phyloP scores from a whole-genome alignment of 1,140 invertebrate genomes.

The Pemphigus obesinymphae region DNA sequence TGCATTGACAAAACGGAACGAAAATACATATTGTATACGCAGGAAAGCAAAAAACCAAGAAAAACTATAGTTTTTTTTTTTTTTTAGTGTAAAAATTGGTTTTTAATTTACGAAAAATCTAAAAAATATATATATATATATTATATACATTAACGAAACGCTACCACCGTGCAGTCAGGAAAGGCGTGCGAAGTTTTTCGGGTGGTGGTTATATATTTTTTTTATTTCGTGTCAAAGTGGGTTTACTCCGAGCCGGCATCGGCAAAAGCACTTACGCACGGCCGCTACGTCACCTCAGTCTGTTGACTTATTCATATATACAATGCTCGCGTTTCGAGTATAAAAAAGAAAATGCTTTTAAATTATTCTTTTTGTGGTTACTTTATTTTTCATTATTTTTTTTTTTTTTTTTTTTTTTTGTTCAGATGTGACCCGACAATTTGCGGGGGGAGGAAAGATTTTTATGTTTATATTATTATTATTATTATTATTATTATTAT shows the following conservation, averaged over 20 bases:
- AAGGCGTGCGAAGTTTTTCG: not conserved
- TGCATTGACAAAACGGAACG: not conserved
- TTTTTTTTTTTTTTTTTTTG: not conserved
- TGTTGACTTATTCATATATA: conserved; percentile 35
- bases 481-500: too few relatives aligned
- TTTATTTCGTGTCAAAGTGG: not conserved
- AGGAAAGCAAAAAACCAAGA: not conserved
- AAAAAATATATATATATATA: too few relatives aligned
- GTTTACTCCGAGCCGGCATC: not conserved
- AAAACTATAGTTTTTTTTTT: not conserved
- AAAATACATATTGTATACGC: not conserved
- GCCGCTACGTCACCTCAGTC: conserved; percentile 7
- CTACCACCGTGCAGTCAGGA: too few relatives aligned
- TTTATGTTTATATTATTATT: conserved; percentile 5
- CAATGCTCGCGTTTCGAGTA: not conserved
- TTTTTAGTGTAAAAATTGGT: not conserved
- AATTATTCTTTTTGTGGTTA: conserved; percentile 38
- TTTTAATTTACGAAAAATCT: not conserved
- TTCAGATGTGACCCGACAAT: conserved; percentile 10
- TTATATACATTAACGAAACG: too few relatives aligned
- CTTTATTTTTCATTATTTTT: too few relatives aligned
- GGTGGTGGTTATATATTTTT: not conserved
- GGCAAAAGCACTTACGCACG: conserved; percentile 27
- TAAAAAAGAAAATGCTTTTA: conserved; percentile 32
- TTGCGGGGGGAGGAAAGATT: not conserved